Evolutionary conservation across 2,797 vertebrate species (phyloP), one percentile per base, ranked within the genome.

Genomic region (Cuculus canorus): DNA sequence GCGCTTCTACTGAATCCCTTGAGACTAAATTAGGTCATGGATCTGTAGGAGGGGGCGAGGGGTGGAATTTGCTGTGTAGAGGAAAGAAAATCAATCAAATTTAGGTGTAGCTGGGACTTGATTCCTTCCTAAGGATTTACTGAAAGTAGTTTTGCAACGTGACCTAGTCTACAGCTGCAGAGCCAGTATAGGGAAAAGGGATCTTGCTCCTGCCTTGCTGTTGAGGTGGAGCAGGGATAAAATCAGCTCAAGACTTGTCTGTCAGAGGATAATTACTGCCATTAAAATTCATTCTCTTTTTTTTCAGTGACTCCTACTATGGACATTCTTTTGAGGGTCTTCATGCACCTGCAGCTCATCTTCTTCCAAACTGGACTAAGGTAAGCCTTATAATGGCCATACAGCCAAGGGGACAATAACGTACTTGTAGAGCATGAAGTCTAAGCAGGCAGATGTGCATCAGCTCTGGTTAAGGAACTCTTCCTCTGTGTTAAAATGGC

Each of bases 1-100:
- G 61, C 73, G 56, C 56, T 71, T 37, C 92, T 88, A 4, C 73
- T 48, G 89, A 76, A 93, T 64, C n/a, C 33, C 86, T 64, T 60
- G 80, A 92, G 94, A 68, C 88, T 96, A 95, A 96, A 97, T 92
- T 95, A 94, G 92, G 95, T 97, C 94, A 93, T 64, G 33, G 73
- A 94, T 88, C 90, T 82, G 80, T 82, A 32, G 69, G 45, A 43
- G 12, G 43, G 43, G 43, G 43, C 43, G 82, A 84, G 73, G 66
- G 45, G 37, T 61, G 80, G 80, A 90, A 95, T 94, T 94, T 57
- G 82, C 82, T 90, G 77, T 32, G 73, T 14, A 57, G 83, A 93
- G 85, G 1, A 28, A 35, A 78, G n/a, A 21, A 72, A 39, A 54
- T 43, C 28, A 18, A 54, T 27, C 17, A 0, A 11, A 64, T 41